phyloP scores from a whole-genome alignment of 2,797 vertebrate genomes.

The Myotis findleyi region DNA sequence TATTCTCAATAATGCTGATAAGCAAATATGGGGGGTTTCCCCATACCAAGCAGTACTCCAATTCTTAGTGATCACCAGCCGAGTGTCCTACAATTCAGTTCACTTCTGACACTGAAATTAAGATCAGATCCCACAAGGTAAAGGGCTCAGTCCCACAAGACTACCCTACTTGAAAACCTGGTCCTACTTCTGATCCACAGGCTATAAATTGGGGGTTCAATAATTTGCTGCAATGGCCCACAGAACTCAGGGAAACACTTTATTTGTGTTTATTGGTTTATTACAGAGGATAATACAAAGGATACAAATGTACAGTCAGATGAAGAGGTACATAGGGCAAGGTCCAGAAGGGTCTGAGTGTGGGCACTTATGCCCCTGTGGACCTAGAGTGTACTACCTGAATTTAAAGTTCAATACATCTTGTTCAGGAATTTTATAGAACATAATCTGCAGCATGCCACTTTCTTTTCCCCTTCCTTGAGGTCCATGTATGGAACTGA shows the following conservation, averaged over 20 bases:
- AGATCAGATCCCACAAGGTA: neutral
- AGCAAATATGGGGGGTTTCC: neutral
- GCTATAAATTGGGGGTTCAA: neutral
- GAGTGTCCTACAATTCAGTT: conserved; percentile 13
- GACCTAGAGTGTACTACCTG: neutral
- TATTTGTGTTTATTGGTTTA: neutral
- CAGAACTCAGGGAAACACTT: neutral
- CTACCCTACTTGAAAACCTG: neutral
- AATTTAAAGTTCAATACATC: conserved; percentile 12
- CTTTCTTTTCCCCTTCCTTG: neutral
- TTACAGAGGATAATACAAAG: neutral
- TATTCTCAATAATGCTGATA: neutral
- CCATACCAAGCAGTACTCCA: neutral
- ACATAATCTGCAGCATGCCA: neutral
- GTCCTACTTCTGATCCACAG: neutral
- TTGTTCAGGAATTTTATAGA: neutral
- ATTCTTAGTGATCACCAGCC: neutral
- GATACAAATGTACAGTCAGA: neutral
- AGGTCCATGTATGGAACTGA: neutral
- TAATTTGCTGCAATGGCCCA: neutral
- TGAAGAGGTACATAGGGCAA: neutral
- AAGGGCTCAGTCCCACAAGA: neutral
- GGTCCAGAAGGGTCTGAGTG: neutral
- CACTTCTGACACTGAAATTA: neutral
- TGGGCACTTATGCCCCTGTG: neutral